Evolutionary conservation across 2,113 vertebrate genomes (phyloP).

Genomic region (Amphilophus citrinellus): DNA sequence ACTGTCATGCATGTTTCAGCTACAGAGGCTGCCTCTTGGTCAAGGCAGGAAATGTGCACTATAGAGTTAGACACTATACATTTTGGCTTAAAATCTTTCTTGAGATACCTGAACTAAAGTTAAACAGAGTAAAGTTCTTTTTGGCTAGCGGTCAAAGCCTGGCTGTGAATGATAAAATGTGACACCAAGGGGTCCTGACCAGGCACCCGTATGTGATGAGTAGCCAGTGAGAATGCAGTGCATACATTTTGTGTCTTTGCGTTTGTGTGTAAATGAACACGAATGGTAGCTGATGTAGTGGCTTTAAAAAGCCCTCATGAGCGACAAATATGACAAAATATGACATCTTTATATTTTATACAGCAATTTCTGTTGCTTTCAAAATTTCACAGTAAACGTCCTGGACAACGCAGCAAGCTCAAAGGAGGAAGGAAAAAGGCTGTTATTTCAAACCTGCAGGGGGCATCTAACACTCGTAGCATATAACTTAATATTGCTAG

Average conservation of each 20-base stretch:
- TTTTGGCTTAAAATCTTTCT: background rate
- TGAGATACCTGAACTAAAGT: background rate
- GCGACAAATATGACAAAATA: background rate
- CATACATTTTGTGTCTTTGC: too few relatives aligned
- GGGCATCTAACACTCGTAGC: background rate
- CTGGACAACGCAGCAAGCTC: background rate
- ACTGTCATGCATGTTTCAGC: background rate
- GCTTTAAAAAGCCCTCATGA: background rate
- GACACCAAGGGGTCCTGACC: background rate
- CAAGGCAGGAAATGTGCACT: background rate
- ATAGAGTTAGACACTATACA: fast-evolving
- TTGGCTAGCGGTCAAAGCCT: background rate
- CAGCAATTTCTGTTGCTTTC: background rate
- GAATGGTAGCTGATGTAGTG: background rate
- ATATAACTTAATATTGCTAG: fast-evolving
- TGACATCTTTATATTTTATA: background rate
- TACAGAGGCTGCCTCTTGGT: background rate
- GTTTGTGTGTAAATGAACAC: too few relatives aligned
- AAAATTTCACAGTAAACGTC: background rate
- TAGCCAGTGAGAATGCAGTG: background rate
- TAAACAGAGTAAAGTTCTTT: background rate
- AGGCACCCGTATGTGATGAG: background rate
- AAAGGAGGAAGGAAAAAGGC: background rate
- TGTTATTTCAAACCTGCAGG: background rate
- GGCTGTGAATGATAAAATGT: background rate